These are phyloP conservation scores for Pseudochaenichthys georgianus DNA, from an alignment of 2,797 vertebrate genomes.

Conservation along the genomic window DNA sequence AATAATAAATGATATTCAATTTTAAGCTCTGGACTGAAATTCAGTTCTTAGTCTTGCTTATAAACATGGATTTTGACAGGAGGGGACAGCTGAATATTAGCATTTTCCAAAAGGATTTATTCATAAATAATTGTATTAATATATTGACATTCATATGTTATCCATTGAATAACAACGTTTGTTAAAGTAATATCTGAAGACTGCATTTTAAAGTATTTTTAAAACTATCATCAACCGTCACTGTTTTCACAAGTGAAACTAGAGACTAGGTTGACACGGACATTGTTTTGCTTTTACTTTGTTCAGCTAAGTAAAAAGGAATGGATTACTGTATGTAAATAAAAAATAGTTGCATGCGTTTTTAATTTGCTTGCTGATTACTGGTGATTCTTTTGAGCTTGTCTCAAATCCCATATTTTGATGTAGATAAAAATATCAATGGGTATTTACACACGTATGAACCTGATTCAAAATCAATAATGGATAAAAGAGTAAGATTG, in stretches of 20 bases:
- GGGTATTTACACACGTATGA: constrained; percentile 51
- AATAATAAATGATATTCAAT: background rate
- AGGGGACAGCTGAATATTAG: background rate
- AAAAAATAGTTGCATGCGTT: constrained; percentile 41
- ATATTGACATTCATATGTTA: background rate
- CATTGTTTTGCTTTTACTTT: constrained; percentile 30
- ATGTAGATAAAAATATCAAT: constrained; percentile 55
- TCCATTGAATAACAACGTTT: background rate
- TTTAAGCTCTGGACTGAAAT: background rate
- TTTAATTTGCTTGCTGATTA: constrained; percentile 33
- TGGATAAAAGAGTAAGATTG: constrained; percentile 57
- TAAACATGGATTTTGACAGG: constrained; percentile 7
- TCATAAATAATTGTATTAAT: background rate
- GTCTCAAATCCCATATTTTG: constrained; percentile 49
- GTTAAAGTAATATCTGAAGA: background rate
- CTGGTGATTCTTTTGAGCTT: constrained; percentile 30
- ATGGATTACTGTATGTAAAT: constrained; percentile 45
- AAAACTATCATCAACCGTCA: background rate
- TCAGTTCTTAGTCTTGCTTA: background rate
- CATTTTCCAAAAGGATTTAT: background rate
- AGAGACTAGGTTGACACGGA: constrained; percentile 4
- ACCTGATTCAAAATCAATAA: constrained; percentile 74
- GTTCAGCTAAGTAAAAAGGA: constrained; percentile 51
- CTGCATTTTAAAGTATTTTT: background rate
- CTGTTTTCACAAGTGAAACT: constrained; percentile 8